A percentile compares a stretch with the other conserved stretches of the same genome.
phyloP scores from a whole-genome alignment of 2,797 vertebrate species.

The Stomatorhinus walkeri region DNA sequence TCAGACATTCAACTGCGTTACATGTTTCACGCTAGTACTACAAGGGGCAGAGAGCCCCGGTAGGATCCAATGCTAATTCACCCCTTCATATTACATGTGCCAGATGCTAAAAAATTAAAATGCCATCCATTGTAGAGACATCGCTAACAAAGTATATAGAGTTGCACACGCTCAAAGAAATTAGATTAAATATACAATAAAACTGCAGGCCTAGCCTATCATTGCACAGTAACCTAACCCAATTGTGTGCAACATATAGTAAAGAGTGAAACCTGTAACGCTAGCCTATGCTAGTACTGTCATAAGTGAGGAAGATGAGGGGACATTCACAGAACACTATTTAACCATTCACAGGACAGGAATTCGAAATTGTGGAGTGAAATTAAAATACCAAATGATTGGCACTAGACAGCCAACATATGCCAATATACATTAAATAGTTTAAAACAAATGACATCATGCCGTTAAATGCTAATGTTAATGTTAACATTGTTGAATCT shows the following conservation, averaged over 20 bases:
- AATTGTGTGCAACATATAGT: neutral
- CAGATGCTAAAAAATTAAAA: slow-evolving; percentile 43
- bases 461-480: neutral
- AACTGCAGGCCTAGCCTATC: neutral
- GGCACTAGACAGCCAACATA: neutral
- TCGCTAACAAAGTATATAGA: slow-evolving; percentile 44
- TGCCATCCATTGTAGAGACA: slow-evolving; percentile 29
- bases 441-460: neutral
- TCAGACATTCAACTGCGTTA: slow-evolving; percentile 30
- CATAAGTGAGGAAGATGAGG: neutral
- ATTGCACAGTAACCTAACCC: neutral
- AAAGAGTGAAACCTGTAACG: neutral
- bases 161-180: slow-evolving; percentile 54
- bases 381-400: neutral
- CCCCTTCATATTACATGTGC: slow-evolving; percentile 46
- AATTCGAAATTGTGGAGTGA: neutral
- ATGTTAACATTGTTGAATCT: neutral
- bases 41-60: slow-evolving; percentile 34
- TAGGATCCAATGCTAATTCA: slow-evolving; percentile 39
- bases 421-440: neutral
- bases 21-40: slow-evolving; percentile 35
- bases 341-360: neutral
- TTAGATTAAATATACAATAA: neutral
- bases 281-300: neutral
- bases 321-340: neutral